A percentile compares a stretch with the other conserved stretches of the same genome.
These are phyloP conservation scores for Sebastes itinus DNA, from an alignment of 2,797 vertebrate species.

Conservation along the genomic window DNA sequence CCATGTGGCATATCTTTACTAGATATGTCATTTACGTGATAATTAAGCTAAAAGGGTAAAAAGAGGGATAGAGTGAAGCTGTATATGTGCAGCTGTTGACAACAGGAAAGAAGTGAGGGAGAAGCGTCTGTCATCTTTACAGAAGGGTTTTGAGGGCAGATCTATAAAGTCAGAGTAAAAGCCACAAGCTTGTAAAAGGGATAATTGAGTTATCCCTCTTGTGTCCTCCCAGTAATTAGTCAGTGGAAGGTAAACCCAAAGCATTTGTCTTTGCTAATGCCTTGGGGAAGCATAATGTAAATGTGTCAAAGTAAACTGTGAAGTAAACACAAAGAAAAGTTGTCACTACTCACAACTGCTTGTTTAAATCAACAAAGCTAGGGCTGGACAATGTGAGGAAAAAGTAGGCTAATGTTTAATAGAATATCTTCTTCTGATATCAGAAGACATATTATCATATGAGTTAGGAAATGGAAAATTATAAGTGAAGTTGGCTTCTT, in stretches of 20 bases:
- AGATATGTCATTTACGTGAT: constrained; percentile 2
- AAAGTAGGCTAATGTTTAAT: neutral
- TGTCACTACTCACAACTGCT: neutral
- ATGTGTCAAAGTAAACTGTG: neutral
- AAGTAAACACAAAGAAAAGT: neutral
- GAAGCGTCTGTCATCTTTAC: neutral
- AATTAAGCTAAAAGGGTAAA: neutral
- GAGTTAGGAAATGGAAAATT: neutral
- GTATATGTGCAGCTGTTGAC: neutral
- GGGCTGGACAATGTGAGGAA: neutral
- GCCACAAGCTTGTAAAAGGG: neutral
- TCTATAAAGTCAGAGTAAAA: neutral
- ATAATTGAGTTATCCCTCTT: neutral
- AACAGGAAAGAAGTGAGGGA: neutral
- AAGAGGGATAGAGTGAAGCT: neutral
- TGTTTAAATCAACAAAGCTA: neutral
- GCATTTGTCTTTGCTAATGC: neutral
- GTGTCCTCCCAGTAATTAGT: neutral
- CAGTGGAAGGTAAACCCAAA: neutral
- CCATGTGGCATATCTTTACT: neutral
- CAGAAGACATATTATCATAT: neutral
- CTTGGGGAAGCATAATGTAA: neutral
- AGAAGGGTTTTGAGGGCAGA: neutral
- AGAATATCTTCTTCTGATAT: neutral
- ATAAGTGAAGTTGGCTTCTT: neutral